These are phyloP conservation scores for Camponotus fellah DNA, from an alignment of 2,888 invertebrate species.

Conservation along the genomic window DNA sequence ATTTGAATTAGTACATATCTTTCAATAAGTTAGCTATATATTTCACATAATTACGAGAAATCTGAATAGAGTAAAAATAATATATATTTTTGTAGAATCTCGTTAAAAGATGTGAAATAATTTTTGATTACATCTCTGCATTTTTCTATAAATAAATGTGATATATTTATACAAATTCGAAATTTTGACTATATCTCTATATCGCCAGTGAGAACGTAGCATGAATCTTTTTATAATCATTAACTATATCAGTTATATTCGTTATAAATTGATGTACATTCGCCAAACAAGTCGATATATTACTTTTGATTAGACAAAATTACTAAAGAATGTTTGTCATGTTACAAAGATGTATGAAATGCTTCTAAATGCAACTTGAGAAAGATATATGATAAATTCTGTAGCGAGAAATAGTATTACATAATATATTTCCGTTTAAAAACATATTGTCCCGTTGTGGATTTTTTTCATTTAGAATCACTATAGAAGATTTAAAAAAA, in stretches of 20 bases:
- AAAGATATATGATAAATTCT: not conserved
- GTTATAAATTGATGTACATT: conserved; percentile 10
- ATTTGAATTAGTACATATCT: conserved; percentile 22
- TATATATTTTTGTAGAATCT: not conserved
- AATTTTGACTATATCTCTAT: conserved; percentile 13
- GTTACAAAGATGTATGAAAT: conserved; percentile 45
- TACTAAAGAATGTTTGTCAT: conserved; percentile 9
- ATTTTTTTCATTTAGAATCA: conserved; percentile 14
- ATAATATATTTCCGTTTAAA: conserved; percentile 20
- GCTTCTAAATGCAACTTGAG: conserved; percentile 26
- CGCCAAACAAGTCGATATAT: not conserved
- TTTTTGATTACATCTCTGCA: not conserved
- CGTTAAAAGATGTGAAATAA: not conserved
- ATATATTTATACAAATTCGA: conserved; percentile 5
- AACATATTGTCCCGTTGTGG: not conserved
- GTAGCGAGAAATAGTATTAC: not conserved
- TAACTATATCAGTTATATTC: conserved; percentile 8
- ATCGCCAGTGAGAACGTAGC: not conserved
- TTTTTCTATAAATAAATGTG: conserved; percentile 7
- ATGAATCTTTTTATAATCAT: not conserved
- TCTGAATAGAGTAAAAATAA: not conserved
- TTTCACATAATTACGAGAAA: not conserved
- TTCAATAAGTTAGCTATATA: conserved; percentile 12
- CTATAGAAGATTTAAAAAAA: not conserved
- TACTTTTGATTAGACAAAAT: conserved; percentile 31